Evolutionary conservation across 2,888 invertebrate genomes (phyloP).

Genomic region (Lampropteryx suffumata): DNA sequence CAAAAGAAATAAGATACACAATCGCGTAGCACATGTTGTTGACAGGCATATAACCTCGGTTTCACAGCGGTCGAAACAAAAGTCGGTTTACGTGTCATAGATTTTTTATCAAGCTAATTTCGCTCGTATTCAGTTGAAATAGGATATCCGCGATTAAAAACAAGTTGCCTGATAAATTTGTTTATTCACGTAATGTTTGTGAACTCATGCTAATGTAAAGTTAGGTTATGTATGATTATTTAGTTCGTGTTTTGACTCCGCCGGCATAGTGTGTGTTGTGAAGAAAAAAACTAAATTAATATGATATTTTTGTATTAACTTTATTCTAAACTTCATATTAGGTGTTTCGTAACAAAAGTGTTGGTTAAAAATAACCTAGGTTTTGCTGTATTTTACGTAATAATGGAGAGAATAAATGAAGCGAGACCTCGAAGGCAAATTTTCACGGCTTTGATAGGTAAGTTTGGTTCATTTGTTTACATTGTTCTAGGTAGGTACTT

Average conservation of each 20-base stretch:
- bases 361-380: conserved; percentile 29
- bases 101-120: conserved; percentile 10
- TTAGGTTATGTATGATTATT: conserved; percentile 22
- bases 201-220: conserved; percentile 30
- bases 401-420: conserved; percentile 49
- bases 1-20: conserved; percentile 31
- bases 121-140: conserved; percentile 19
- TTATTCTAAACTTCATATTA: too few relatives aligned
- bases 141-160: conserved; percentile 11
- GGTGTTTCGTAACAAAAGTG: background rate
- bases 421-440: conserved; percentile 54
- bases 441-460: conserved; percentile 61
- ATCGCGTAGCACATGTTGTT: conserved; percentile 24
- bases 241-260: conserved; percentile 16
- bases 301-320: too few relatives aligned
- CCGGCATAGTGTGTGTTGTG: background rate
- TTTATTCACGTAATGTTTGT: conserved; percentile 38
- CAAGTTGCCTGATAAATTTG: conserved; percentile 12
- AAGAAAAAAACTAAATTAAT: background rate
- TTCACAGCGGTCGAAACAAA: conserved; percentile 20
- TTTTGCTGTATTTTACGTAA: conserved; percentile 21
- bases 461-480: conserved; percentile 33
- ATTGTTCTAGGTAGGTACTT: too few relatives aligned
- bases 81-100: conserved; percentile 13
- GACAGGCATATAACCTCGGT: conserved; percentile 36